phyloP scores from a whole-genome alignment of 2,888 invertebrate species.

The Glaucopsyche alexis region DNA sequence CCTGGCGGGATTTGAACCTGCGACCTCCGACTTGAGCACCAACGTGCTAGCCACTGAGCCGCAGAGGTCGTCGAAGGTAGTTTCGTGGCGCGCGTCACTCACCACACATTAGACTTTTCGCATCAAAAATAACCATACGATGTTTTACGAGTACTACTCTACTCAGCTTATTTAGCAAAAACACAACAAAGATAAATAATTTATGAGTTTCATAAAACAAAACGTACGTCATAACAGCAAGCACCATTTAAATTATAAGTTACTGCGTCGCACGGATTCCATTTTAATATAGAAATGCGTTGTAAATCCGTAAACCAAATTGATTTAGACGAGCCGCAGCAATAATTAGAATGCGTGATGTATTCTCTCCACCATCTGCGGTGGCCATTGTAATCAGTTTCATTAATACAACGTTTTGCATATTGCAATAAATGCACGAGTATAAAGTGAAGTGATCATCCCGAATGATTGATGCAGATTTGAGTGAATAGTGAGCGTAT shows the following conservation, averaged over 20 bases:
- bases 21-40: too few relatives aligned
- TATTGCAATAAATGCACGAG: slow-evolving; percentile 30
- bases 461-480: slow-evolving; percentile 21
- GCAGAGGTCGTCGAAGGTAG: too few relatives aligned
- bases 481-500: neutral
- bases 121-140: neutral
- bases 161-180: slow-evolving; percentile 17
- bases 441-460: slow-evolving; percentile 19
- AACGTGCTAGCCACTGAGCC: too few relatives aligned
- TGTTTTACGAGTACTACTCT: neutral
- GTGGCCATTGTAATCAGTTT: slow-evolving; percentile 39
- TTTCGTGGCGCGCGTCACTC: too few relatives aligned
- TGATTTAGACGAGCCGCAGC: slow-evolving; percentile 64
- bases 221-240: slow-evolving; percentile 60
- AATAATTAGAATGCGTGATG: slow-evolving; percentile 66
- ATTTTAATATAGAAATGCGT: slow-evolving; percentile 62
- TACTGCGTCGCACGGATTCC: slow-evolving; percentile 59
- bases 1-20: too few relatives aligned
- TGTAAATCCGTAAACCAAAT: slow-evolving; percentile 60
- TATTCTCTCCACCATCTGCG: slow-evolving; percentile 41
- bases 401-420: slow-evolving; percentile 34
- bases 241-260: slow-evolving; percentile 64
- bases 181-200: slow-evolving; percentile 35
- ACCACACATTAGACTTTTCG: neutral
- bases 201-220: slow-evolving; percentile 37